Conservation (phyloP, 92 coral and sea anemone genomes). For the Isaurus tuberculatus region DNA sequence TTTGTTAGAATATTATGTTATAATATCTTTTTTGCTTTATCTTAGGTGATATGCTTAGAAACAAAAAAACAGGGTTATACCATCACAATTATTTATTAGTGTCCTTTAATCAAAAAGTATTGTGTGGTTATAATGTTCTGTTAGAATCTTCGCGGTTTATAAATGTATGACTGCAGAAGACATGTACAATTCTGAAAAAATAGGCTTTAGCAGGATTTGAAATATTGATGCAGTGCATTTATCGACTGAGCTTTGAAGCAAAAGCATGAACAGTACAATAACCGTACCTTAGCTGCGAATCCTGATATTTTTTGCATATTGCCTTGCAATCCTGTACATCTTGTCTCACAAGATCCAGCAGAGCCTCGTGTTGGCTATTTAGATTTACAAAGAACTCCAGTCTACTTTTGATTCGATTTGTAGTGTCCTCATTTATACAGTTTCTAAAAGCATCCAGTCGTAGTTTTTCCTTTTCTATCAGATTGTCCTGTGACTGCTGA, state of each 20-base stretch:
- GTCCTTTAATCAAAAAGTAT: no score
- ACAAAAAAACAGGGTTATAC: no score
- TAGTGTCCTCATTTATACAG: conserved; percentile 96
- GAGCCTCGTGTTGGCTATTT: conserved; percentile 86
- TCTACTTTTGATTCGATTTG: conserved; percentile 86
- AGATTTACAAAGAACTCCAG: conserved; percentile 86
- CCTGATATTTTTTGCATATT: conserved; percentile 84
- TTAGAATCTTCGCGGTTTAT: no score
- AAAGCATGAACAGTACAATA: neutral
- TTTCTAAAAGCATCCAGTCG: conserved; percentile 94
- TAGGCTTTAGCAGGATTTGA: no score
- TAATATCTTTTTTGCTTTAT: no score
- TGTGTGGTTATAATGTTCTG: no score
- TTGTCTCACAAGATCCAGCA: conserved; percentile 85
- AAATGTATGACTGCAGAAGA: no score
- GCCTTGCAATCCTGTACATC: conserved; percentile 96
- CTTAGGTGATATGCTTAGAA: no score
- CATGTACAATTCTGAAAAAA: no score
- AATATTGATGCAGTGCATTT: no score
- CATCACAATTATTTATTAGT: no score
- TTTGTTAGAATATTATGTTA: no score
- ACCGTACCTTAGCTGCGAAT: conserved; percentile 80
- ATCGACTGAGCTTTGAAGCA: neutral
- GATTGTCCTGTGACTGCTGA: conserved; percentile 86
- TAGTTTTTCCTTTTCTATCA: conserved; percentile 91